Evolutionary conservation across 2,797 vertebrate species (phyloP).

Genomic region (Pachyuromys duprasi): DNA sequence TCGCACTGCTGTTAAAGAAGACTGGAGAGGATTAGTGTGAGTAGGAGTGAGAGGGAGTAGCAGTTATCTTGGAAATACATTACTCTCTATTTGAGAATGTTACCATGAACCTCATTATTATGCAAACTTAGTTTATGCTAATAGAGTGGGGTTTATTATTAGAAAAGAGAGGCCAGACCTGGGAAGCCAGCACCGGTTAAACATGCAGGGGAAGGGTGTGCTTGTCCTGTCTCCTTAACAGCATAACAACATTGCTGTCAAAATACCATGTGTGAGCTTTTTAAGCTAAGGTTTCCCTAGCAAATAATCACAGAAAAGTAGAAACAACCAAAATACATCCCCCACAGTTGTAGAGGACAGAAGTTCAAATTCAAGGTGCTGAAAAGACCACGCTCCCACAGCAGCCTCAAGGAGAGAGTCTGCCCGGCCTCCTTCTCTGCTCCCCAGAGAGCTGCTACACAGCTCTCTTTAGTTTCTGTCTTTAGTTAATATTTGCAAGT

Average conservation of each 20-base stretch:
- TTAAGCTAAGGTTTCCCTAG: neutral
- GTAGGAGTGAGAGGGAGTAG: neutral
- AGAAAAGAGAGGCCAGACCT: neutral
- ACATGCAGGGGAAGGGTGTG: neutral
- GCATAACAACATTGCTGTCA: neutral
- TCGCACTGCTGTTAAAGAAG: neutral
- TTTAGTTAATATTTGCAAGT: slow-evolving; percentile 64
- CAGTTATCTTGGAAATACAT: neutral
- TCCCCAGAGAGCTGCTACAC: neutral
- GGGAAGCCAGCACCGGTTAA: neutral
- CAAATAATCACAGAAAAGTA: neutral
- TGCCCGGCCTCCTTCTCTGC: neutral
- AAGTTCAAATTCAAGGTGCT: neutral
- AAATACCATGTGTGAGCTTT: neutral
- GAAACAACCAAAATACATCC: neutral
- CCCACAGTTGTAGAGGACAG: neutral
- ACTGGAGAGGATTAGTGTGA: neutral
- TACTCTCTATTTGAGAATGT: neutral
- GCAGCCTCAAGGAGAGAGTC: neutral
- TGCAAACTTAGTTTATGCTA: neutral
- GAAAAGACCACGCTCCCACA: neutral
- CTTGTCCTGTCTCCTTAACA: slow-evolving; percentile 17
- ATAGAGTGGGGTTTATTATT: neutral
- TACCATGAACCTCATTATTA: neutral
- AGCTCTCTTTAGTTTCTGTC: no score